These are phyloP conservation scores for Anhinga anhinga DNA, from an alignment of 2,113 vertebrate genomes.

Conservation along the genomic window DNA sequence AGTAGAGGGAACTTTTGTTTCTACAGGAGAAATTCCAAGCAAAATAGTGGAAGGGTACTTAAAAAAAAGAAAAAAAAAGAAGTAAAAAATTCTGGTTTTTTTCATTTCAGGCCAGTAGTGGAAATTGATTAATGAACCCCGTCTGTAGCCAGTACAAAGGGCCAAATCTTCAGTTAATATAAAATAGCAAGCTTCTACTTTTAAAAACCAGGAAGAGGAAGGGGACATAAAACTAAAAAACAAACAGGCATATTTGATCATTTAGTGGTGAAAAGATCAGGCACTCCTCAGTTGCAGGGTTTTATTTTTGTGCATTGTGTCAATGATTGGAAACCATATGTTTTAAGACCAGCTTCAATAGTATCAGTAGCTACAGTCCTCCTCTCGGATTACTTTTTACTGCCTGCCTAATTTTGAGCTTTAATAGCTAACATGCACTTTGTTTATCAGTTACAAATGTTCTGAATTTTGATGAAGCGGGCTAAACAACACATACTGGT, in stretches of 20 bases:
- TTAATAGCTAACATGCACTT: slow-evolving; percentile 69
- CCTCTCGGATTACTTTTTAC: slow-evolving; percentile 70
- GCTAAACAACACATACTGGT: slow-evolving; percentile 28
- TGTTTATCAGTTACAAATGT: slow-evolving; percentile 72
- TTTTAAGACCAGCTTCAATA: slow-evolving; percentile 65
- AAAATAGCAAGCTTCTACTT: slow-evolving; percentile 38
- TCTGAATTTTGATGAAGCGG: slow-evolving; percentile 26
- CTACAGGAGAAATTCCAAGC: slow-evolving; percentile 39
- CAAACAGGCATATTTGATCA: slow-evolving; percentile 46
- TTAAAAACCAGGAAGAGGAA: slow-evolving; percentile 47
- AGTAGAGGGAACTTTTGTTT: neutral
- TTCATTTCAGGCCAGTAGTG: slow-evolving; percentile 22
- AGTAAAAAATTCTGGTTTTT: neutral
- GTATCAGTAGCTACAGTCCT: slow-evolving; percentile 67
- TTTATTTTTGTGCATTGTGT: slow-evolving; percentile 63
- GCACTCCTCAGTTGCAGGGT: slow-evolving; percentile 17
- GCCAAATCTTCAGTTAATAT: slow-evolving; percentile 29
- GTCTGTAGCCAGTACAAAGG: neutral
- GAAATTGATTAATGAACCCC: slow-evolving; percentile 62
- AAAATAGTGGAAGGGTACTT: neutral
- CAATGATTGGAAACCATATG: slow-evolving; percentile 61
- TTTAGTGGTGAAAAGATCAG: slow-evolving; percentile 42
- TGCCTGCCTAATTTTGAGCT: slow-evolving; percentile 61
- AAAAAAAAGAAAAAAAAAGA: neutral
- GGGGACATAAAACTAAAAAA: slow-evolving; percentile 32